These are phyloP conservation scores for Orthosia gracilis DNA, from an alignment of 2,888 invertebrate genomes.

Conservation along the genomic window DNA sequence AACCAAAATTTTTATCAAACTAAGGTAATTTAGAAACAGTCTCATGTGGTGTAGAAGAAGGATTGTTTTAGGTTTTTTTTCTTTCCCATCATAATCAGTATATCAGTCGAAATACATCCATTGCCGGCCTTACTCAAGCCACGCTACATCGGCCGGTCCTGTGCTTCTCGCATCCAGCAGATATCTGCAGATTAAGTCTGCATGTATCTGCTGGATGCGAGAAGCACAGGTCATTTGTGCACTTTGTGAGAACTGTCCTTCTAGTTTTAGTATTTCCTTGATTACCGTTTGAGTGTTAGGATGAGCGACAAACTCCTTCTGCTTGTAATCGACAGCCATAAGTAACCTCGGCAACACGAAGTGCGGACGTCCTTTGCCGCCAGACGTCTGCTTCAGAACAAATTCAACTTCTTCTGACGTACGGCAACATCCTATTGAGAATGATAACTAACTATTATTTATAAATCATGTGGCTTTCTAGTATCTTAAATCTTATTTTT, in stretches of 20 bases:
- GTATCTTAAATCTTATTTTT: slow-evolving; percentile 8
- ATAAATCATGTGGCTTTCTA: slow-evolving; percentile 20
- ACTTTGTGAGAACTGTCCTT: background rate
- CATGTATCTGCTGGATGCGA: no score
- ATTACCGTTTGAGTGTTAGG: slow-evolving; percentile 93
- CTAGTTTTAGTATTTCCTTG: background rate
- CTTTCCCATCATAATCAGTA: background rate
- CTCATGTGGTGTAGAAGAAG: background rate
- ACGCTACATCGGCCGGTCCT: no score
- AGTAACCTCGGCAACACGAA: slow-evolving; percentile 93
- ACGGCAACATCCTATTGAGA: slow-evolving; percentile 90
- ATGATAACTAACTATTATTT: slow-evolving; percentile 4
- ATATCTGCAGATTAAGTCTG: background rate
- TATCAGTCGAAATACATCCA: background rate
- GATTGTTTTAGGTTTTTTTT: background rate
- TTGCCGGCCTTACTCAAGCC: background rate
- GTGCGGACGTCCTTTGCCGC: slow-evolving; percentile 81
- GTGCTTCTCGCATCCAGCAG: background rate
- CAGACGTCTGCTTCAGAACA: slow-evolving; percentile 91
- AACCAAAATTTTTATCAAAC: no score
- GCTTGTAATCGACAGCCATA: slow-evolving; percentile 93
- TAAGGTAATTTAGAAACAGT: no score
- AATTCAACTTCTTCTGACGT: slow-evolving; percentile 94
- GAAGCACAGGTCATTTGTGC: background rate
- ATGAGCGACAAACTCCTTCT: slow-evolving; percentile 94